Evolutionary conservation across 2,797 vertebrate genomes (phyloP).

Genomic region (Sebastes oblongus): DNA sequence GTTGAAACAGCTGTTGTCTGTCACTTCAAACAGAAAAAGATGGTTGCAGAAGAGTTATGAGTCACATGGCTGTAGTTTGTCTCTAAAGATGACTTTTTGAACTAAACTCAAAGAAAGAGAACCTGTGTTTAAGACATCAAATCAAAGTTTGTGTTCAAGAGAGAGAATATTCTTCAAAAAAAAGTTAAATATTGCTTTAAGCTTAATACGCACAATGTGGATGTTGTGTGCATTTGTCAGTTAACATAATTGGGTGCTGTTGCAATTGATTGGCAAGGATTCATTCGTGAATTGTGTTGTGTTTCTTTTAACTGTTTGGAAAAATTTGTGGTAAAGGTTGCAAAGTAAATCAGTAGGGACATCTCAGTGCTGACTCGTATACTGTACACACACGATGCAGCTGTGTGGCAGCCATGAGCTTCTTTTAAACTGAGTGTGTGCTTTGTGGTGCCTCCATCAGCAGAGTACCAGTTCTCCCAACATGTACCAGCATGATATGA

Average conservation of each 20-base stretch:
- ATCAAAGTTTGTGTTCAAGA: slow-evolving; percentile 29
- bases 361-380: background rate
- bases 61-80: slow-evolving; percentile 1
- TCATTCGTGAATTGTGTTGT: slow-evolving; percentile 29
- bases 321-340: background rate
- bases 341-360: background rate
- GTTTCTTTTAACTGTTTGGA: slow-evolving; percentile 67
- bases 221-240: slow-evolving; percentile 68
- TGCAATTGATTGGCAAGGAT: slow-evolving; percentile 13
- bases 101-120: slow-evolving; percentile 32
- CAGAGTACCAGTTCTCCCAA: slow-evolving; percentile 11
- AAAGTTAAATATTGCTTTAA: slow-evolving; percentile 59
- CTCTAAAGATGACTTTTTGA: slow-evolving; percentile 18
- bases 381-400: background rate
- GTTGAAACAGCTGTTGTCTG: slow-evolving; percentile 11
- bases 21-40: slow-evolving; percentile 10
- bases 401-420: background rate
- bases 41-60: background rate
- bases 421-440: slow-evolving; percentile 6
- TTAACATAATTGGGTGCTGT: slow-evolving; percentile 25
- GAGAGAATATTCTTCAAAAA: slow-evolving; percentile 22
- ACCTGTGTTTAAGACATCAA: slow-evolving; percentile 16
- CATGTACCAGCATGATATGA: slow-evolving; percentile 22
- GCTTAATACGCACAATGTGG: slow-evolving; percentile 86
- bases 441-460: background rate